Base-by-base conservation (phyloP, 2,797 vertebrate species). In the Triplophysa bombifrons region DNA sequence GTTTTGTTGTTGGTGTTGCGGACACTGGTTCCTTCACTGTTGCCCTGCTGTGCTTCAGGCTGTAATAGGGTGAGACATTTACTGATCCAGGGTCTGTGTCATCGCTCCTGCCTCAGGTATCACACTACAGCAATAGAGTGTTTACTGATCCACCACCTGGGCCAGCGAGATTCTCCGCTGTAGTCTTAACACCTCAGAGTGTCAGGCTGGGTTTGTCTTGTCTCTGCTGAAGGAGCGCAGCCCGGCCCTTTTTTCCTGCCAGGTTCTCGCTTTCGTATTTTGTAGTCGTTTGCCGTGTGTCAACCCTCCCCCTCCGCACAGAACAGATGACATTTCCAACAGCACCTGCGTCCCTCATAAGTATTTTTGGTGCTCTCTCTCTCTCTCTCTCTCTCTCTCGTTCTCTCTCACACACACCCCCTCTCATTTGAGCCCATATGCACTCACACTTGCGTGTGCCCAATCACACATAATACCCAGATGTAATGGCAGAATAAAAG, bases 231-330 rank as follows among this genome's bases (percentile, higher is more conserved):
- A 84, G 27, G 82, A 82, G 83, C 72, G 80, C 85, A 84, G 80
- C 83, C 74, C 51, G 81, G 80, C 71, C 72, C 70, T 53, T 55
- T 79, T 63, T 77, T 74, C 41, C 83, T 80, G 80, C 81, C 86
- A 72, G 83, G 78, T 83, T 76, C 77, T 79, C 58, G 78, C 84
- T 81, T 82, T 76, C 84, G 88, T 86, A 79, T 88, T 88, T 88
- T 84, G 87, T 87, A 87, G 81, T 88, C 85, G 81, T 90, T 89
- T 88, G 88, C 89, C 84, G 85, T 75, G 83, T 80, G 78, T 82
- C 72, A 48, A 74, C 67, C 69, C n/a, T 65, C 55, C 34, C 14
- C 72, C 34, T 76, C 81, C 58, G 2, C 76, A 79, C 65, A 74
- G 82, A 85, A 88, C 76, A 64, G 74, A 85, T 83, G 85, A 67